phyloP scores from a whole-genome alignment of 23 tunicate species.

The Halocynthia aurantium region DNA sequence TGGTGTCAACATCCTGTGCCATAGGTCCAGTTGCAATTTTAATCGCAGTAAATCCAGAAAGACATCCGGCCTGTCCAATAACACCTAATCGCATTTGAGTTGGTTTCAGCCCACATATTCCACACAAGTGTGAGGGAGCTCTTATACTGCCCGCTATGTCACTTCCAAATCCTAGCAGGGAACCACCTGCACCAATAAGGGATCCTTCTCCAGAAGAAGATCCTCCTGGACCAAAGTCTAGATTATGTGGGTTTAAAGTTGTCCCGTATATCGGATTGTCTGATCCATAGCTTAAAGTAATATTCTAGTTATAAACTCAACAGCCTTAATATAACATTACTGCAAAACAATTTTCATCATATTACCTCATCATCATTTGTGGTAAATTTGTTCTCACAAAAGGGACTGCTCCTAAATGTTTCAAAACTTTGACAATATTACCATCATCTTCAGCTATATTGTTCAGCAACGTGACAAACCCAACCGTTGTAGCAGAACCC shows the following conservation, averaged over 20 bases:
- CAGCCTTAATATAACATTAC: background rate
- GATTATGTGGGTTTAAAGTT: background rate
- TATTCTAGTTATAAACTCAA: background rate
- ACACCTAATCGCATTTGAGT: background rate
- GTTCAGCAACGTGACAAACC: background rate
- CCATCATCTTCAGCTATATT: conserved; percentile 18
- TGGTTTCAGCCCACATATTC: conserved; percentile 7
- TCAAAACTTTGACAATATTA: conserved; percentile 53
- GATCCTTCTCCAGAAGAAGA: background rate
- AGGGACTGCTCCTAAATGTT: conserved; percentile 57
- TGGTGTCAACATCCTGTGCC: conserved; percentile 2
- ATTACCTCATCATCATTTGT: conserved; percentile 43
- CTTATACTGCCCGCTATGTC: background rate
- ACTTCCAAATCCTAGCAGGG: background rate
- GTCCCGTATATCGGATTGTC: conserved; percentile 1
- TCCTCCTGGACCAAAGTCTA: conserved; percentile 6
- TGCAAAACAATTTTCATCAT: background rate
- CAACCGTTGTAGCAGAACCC: conserved; percentile 37
- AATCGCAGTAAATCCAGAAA: background rate
- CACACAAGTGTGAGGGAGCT: background rate
- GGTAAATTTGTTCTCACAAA: conserved; percentile 65
- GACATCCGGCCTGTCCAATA: background rate
- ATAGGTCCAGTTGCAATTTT: background rate
- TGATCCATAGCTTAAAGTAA: background rate
- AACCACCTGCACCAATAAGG: background rate